phyloP scores from a whole-genome alignment of 2,797 vertebrate genomes.

The Pseudotriccus pelzelni region DNA sequence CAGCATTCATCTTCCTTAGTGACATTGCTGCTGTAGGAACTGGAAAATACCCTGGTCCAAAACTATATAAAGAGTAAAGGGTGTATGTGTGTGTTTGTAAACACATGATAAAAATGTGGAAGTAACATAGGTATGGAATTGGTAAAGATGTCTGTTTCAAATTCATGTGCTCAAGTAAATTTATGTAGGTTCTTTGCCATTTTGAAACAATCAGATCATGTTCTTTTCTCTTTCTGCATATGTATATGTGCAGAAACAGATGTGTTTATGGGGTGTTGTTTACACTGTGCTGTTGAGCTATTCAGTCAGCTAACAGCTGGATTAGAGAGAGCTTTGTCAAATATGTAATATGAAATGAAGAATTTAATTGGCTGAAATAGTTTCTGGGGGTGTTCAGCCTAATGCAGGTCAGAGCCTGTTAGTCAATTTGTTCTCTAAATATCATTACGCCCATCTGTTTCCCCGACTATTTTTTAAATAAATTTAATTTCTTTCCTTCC shows the following conservation, averaged over 20 bases:
- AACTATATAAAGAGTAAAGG: background rate
- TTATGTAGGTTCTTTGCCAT: background rate
- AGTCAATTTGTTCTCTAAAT: slow-evolving; percentile 49
- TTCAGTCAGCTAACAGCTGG: slow-evolving; percentile 59
- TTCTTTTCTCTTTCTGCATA: background rate
- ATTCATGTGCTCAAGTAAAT: background rate
- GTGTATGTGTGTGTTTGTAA: background rate
- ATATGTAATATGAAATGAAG: slow-evolving; percentile 38
- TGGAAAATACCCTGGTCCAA: background rate
- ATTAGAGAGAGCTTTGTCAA: slow-evolving; percentile 45
- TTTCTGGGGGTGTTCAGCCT: slow-evolving; percentile 41
- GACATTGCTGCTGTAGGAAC: background rate
- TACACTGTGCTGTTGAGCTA: background rate
- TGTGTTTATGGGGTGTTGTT: background rate
- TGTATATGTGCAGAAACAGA: background rate
- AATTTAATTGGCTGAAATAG: slow-evolving; percentile 44
- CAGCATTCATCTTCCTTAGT: background rate
- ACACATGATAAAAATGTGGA: background rate
- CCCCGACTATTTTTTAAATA: slow-evolving; percentile 36
- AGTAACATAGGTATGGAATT: background rate
- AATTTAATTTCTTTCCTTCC: slow-evolving; percentile 53
- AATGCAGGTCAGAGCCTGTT: slow-evolving; percentile 44
- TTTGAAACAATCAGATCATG: background rate
- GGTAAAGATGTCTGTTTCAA: background rate
- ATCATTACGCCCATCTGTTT: slow-evolving; percentile 42